Evolutionary conservation across 2,888 invertebrate genomes (phyloP).

Genomic region (Diaprepes abbreviatus): DNA sequence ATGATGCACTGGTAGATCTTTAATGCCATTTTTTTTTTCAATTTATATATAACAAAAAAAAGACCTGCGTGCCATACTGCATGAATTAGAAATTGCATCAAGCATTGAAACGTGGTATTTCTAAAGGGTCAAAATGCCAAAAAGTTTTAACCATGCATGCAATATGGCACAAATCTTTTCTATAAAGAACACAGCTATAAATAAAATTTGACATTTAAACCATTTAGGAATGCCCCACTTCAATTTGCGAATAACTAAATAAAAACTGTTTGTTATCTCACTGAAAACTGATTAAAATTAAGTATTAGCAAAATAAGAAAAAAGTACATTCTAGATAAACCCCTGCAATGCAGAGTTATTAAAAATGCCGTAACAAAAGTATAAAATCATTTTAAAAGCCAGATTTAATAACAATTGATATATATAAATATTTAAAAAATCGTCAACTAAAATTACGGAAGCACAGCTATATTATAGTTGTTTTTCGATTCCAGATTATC

Average conservation of each 20-base stretch:
- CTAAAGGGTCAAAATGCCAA: no score
- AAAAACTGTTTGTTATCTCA: conserved; percentile 40
- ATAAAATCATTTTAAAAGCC: conserved; percentile 44
- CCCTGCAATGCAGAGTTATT: conserved; percentile 37
- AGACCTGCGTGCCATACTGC: no score
- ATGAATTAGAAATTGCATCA: no score
- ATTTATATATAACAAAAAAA: no score
- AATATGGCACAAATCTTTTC: no score
- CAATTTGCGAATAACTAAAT: neutral
- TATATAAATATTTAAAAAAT: conserved; percentile 42
- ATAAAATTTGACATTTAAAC: no score
- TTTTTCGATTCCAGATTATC: conserved; percentile 17
- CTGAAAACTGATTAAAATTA: conserved; percentile 32
- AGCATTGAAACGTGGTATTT: no score
- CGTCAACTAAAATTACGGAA: conserved; percentile 43
- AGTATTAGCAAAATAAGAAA: conserved; percentile 42
- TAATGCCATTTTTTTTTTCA: no score
- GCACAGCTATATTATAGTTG: conserved; percentile 41
- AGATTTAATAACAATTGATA: conserved; percentile 38
- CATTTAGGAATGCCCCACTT: no score
- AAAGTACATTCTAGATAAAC: conserved; percentile 43
- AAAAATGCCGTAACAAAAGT: conserved; percentile 45
- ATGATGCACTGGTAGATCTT: neutral
- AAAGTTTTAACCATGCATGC: no score
- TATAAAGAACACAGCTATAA: no score